These are phyloP conservation scores for Metopia argyrocephala DNA, from an alignment of 2,888 invertebrate species.

Conservation along the genomic window DNA sequence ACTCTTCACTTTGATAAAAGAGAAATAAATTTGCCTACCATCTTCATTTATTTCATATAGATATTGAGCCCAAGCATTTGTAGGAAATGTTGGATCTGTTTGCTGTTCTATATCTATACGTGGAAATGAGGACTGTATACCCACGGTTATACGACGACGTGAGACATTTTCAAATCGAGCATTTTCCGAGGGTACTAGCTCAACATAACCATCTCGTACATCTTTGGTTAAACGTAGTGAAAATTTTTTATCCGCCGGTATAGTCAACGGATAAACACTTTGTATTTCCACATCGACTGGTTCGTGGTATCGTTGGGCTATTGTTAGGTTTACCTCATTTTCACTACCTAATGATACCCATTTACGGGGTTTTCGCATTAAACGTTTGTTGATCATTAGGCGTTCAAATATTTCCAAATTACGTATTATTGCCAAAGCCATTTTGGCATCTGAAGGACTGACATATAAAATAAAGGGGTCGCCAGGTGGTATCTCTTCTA, in stretches of 20 bases:
- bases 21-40: slow-evolving; percentile 66
- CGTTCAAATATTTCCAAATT: slow-evolving; percentile 80
- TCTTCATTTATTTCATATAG: slow-evolving; percentile 78
- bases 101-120: slow-evolving; percentile 81
- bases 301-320: slow-evolving; percentile 80
- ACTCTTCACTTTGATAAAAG: background rate
- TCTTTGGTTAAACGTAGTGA: slow-evolving; percentile 80
- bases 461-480: slow-evolving; percentile 86
- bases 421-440: slow-evolving; percentile 79
- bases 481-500: slow-evolving; percentile 80
- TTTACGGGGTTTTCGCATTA: slow-evolving; percentile 80
- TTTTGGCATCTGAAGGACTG: slow-evolving; percentile 78
- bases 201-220: slow-evolving; percentile 84
- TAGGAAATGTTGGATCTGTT: slow-evolving; percentile 84
- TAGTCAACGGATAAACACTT: slow-evolving; percentile 81
- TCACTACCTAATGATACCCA: slow-evolving; percentile 85
- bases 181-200: slow-evolving; percentile 81
- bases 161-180: slow-evolving; percentile 80
- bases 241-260: slow-evolving; percentile 79
- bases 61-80: slow-evolving; percentile 86
- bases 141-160: slow-evolving; percentile 81
- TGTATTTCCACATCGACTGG: slow-evolving; percentile 85
- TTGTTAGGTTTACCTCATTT: slow-evolving; percentile 81
- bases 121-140: slow-evolving; percentile 81
- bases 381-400: slow-evolving; percentile 80